Evolutionary conservation across 2,113 vertebrate species (phyloP).

Genomic region (Gymnarchus niloticus): DNA sequence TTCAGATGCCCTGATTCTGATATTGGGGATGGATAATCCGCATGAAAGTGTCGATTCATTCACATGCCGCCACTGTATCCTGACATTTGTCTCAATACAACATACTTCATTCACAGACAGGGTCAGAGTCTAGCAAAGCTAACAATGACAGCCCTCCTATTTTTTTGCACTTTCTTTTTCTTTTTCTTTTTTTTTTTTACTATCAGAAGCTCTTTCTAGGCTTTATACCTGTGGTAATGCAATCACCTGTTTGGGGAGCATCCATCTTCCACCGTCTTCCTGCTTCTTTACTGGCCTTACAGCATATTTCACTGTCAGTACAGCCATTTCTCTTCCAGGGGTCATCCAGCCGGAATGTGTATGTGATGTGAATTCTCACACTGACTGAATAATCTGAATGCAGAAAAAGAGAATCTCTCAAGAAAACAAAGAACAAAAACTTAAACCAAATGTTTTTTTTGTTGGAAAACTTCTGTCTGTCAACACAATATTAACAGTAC

Average conservation of each 20-base stretch:
- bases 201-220: not conserved
- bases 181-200: not conserved
- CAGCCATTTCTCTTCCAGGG: not conserved
- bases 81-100: not conserved
- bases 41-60: not conserved
- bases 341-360: conserved; percentile 12
- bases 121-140: not conserved
- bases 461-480: not conserved
- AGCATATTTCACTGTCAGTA: conserved; percentile 13
- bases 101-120: not conserved
- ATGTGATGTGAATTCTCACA: not conserved
- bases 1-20: not conserved
- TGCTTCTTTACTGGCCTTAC: not conserved
- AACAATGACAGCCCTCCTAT: conserved; percentile 6
- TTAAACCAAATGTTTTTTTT: not conserved
- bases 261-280: not conserved
- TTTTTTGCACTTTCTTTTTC: not conserved
- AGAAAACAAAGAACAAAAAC: not conserved
- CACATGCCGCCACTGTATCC: not conserved
- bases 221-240: not conserved
- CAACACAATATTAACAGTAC: not conserved
- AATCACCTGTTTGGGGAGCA: not conserved
- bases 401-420: not conserved
- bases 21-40: not conserved
- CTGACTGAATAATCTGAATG: not conserved